Conservation (phyloP, 2,113 vertebrate species). For the Ursus arctos region DNA sequence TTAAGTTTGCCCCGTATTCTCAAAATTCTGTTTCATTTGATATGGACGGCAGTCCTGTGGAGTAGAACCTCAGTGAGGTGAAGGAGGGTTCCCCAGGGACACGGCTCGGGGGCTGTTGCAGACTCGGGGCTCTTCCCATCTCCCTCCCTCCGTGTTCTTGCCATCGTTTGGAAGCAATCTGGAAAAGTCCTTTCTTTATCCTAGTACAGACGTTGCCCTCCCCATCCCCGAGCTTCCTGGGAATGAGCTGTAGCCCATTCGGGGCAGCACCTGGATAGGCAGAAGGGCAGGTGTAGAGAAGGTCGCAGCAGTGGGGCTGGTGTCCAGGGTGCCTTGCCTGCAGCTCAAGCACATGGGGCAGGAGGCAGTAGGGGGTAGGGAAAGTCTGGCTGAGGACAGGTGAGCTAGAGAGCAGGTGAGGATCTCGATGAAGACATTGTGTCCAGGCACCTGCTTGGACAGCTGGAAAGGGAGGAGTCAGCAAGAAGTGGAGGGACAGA, state of each 20-base stretch:
- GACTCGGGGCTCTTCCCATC: fast-evolving
- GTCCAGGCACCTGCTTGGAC: neutral
- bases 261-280: neutral
- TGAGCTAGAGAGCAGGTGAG: neutral
- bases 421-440: neutral
- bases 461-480: neutral
- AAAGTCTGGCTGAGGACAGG: neutral
- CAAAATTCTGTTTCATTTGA: neutral
- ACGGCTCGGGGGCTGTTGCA: neutral
- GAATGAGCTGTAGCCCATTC: neutral
- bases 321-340: neutral
- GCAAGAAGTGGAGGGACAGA: neutral
- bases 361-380: neutral
- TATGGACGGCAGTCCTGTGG: neutral
- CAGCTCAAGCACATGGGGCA: neutral
- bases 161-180: neutral
- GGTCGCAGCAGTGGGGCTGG: no score
- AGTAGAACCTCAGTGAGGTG: neutral
- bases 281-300: neutral
- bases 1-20: neutral
- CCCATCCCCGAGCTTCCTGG: neutral
- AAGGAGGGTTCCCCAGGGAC: neutral
- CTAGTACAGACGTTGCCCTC: fast-evolving
- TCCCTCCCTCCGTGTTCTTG: neutral
- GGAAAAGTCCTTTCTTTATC: neutral